Conservation (phyloP, 2,113 vertebrate species). For the Menidia beryllina region DNA sequence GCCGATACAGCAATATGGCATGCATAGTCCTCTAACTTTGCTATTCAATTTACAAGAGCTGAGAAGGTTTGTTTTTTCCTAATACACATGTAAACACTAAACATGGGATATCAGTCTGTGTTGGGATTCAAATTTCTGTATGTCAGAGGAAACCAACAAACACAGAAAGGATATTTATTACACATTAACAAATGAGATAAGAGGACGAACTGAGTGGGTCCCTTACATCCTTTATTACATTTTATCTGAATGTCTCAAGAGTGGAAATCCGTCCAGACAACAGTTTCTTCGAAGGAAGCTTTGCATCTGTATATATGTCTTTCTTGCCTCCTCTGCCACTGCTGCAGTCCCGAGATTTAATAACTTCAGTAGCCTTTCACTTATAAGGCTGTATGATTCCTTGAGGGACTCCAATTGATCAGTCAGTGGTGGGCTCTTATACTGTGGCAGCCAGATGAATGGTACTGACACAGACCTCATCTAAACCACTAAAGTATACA, state of each 20-base stretch:
- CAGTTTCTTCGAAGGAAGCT: slow-evolving; percentile 32
- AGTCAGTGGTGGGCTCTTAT: slow-evolving; percentile 70
- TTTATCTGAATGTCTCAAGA: slow-evolving; percentile 44
- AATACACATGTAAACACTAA: too few species aligned
- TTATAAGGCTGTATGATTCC: slow-evolving; percentile 74
- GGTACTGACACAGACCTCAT: slow-evolving; percentile 70
- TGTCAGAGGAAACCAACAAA: background rate
- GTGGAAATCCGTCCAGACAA: slow-evolving; percentile 40
- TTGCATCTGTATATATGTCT: slow-evolving; percentile 30
- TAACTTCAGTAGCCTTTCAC: slow-evolving; percentile 76
- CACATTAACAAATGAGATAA: slow-evolving; percentile 22
- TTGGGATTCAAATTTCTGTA: too few species aligned
- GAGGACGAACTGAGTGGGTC: slow-evolving; percentile 26
- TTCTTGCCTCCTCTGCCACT: slow-evolving; percentile 29
- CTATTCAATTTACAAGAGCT: too few species aligned
- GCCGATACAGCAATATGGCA: too few species aligned
- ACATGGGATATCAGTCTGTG: too few species aligned
- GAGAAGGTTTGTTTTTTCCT: too few species aligned
- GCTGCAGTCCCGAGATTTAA: slow-evolving; percentile 73
- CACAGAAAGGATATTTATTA: background rate
- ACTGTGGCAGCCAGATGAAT: slow-evolving; percentile 75
- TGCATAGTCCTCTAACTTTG: too few species aligned
- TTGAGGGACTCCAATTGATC: slow-evolving; percentile 77
- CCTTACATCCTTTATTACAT: slow-evolving; percentile 51
- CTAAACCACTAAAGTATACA: slow-evolving; percentile 65